Percentiles rank a stretch among this genome's conserved stretches.
These are phyloP conservation scores for Myathropa florea DNA, from an alignment of 2,888 invertebrate genomes.

Conservation along the genomic window DNA sequence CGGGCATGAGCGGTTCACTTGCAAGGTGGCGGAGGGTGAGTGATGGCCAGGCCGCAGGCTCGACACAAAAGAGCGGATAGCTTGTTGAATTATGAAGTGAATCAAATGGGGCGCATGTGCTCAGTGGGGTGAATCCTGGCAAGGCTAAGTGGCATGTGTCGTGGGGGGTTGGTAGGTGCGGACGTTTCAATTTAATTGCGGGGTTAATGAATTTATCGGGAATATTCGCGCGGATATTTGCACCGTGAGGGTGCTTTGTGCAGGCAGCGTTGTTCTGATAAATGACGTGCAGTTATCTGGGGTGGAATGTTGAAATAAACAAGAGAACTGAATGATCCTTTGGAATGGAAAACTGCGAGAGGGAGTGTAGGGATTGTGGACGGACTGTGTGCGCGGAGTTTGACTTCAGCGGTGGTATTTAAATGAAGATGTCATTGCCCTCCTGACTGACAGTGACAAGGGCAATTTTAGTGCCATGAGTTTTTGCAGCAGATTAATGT, in stretches of 20 bases:
- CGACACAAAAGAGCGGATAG: constrained; percentile 8
- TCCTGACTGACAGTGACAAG: no score
- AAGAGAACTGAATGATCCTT: no score
- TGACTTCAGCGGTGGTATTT: no score
- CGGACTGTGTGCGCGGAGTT: no score
- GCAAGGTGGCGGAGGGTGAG: neutral
- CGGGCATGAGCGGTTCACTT: neutral
- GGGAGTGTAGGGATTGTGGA: no score
- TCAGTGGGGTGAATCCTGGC: neutral
- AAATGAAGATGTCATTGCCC: no score
- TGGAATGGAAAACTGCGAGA: no score
- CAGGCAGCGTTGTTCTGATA: neutral
- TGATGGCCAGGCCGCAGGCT: constrained; percentile 4
- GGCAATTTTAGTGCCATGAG: no score
- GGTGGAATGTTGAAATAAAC: neutral
- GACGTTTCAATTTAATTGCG: neutral
- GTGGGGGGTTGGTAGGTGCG: neutral
- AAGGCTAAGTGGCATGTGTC: constrained; percentile 2
- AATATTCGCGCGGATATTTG: neutral
- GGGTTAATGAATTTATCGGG: neutral
- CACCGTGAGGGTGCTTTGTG: neutral
- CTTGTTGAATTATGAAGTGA: constrained; percentile 7
- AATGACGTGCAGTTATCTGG: neutral
- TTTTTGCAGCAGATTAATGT: no score
- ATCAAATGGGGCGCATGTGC: constrained; percentile 28